A percentile compares a stretch with the other conserved stretches of the same genome.
These are phyloP conservation scores for Elegia similella DNA, from an alignment of 2,888 invertebrate species.

Conservation along the genomic window DNA sequence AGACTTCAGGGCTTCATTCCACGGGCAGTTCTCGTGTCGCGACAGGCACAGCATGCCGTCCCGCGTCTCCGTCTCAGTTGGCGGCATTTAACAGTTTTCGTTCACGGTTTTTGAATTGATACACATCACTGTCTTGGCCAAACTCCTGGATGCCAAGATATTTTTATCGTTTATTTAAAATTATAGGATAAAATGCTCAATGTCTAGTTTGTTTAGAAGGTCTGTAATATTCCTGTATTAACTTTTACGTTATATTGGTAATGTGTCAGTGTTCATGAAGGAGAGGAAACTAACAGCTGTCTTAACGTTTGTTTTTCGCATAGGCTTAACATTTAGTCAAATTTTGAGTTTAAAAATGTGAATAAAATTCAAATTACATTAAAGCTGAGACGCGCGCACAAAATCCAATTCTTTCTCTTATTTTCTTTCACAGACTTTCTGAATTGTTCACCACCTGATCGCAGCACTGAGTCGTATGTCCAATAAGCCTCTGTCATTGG, in stretches of 20 bases:
- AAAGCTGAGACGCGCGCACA: too few species aligned
- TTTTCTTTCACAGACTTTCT: too few species aligned
- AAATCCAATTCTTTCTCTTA: too few species aligned
- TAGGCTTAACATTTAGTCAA: too few species aligned
- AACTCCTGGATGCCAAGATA: background rate
- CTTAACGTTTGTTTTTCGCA: too few species aligned
- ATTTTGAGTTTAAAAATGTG: too few species aligned
- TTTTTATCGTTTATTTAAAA: background rate
- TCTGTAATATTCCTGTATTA: background rate
- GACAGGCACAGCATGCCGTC: conserved; percentile 84
- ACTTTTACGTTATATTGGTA: background rate
- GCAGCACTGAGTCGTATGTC: too few species aligned
- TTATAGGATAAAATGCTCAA: background rate
- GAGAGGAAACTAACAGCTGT: background rate
- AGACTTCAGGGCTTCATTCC: conserved; percentile 80
- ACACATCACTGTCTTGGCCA: conserved; percentile 11
- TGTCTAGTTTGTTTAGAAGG: background rate
- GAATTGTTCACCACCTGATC: too few species aligned
- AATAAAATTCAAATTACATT: too few species aligned
- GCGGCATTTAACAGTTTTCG: conserved; percentile 66
- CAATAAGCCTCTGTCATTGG: too few species aligned
- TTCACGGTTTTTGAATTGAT: conserved; percentile 17
- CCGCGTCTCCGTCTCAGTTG: conserved; percentile 58
- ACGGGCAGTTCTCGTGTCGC: conserved; percentile 83
- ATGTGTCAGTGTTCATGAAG: conserved; percentile 9